Evolutionary conservation across 1,140 invertebrate genomes (phyloP).

Genomic region (Penaeus vannamei): DNA sequence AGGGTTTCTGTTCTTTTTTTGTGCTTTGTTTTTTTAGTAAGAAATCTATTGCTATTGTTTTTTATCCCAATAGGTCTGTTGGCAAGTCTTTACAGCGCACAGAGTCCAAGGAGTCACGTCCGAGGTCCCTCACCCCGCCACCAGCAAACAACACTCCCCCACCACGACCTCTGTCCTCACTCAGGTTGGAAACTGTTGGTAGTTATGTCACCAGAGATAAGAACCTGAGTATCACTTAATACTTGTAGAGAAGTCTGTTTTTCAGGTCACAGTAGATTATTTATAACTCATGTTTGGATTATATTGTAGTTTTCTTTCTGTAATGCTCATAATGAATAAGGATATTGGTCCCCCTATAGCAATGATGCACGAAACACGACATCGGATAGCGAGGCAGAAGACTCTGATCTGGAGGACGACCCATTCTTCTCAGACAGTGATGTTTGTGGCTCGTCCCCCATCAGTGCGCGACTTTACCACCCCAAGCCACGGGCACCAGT

Average conservation of each 20-base stretch:
- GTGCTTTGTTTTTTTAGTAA: not conserved
- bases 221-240: too few species aligned
- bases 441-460: slow-evolving; percentile 69
- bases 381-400: slow-evolving; percentile 46
- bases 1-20: not conserved
- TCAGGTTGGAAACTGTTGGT: slow-evolving; percentile 15
- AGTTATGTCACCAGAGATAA: too few species aligned
- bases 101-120: slow-evolving; percentile 23
- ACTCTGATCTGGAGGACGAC: slow-evolving; percentile 70
- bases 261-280: too few species aligned
- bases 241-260: too few species aligned
- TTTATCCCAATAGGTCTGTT: slow-evolving; percentile 49
- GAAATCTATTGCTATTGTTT: not conserved
- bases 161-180: slow-evolving; percentile 35
- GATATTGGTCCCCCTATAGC: not conserved
- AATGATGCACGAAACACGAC: slow-evolving; percentile 27
- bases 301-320: too few species aligned
- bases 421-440: slow-evolving; percentile 69
- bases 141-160: slow-evolving; percentile 40
- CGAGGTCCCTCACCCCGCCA: slow-evolving; percentile 53
- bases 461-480: slow-evolving; percentile 78
- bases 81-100: slow-evolving; percentile 40
- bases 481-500: slow-evolving; percentile 82
- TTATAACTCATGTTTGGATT: too few species aligned
- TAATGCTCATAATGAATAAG: too few species aligned